Evolutionary conservation across 35 echinoderm and acorn worm genomes (phyloP), one percentile per base, ranked within the genome.

Genomic region (Acanthaster planci): DNA sequence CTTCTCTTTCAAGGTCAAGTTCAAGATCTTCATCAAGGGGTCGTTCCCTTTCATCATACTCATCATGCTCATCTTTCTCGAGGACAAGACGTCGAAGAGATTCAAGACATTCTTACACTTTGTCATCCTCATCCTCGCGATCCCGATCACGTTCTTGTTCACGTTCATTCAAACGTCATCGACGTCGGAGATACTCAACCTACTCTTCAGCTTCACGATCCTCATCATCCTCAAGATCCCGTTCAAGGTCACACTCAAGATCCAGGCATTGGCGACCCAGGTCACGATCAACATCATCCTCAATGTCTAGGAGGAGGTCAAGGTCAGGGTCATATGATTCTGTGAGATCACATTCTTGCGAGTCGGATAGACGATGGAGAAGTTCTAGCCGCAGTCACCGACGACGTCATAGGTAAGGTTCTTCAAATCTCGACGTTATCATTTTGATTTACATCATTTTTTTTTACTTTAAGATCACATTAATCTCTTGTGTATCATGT

Each of bases 201-300:
- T 83, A 83, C 29, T 83, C 81, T 2, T 83, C 81, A 59, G 29
- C 53, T 32, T 83, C 79, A 52, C 38, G 47, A 10, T 82, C 79
- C 51, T 55, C 79, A 0, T 31, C 27, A 10, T 88, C 86, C 19
- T 80, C 55, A 47, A 80, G 76, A 30, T 79, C 89, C 32, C 50
- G 18, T 17, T 88, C 78, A 5, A 82, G 89, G 77, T 91, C 84
- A 29, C 47, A 79, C 39, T 90, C 84, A 39, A 84, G 77, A 77
- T 91, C 89, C 2, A 75, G 38, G 0, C 82, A 78, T 19, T 83
- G 85, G 67, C 87, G 27, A 29, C 82, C 85, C 4, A 82, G 85
- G 67, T 92, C 81, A 37, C 42, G 30, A 8, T 86, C 77, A 21
- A 88, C 77, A 15, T 88, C 51, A 31, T 39, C 81, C 15, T 57